Percentiles rank a stretch among this genome's conserved stretches.
phyloP scores from a whole-genome alignment of 2,888 invertebrate species.

The Plagiodera versicolora region DNA sequence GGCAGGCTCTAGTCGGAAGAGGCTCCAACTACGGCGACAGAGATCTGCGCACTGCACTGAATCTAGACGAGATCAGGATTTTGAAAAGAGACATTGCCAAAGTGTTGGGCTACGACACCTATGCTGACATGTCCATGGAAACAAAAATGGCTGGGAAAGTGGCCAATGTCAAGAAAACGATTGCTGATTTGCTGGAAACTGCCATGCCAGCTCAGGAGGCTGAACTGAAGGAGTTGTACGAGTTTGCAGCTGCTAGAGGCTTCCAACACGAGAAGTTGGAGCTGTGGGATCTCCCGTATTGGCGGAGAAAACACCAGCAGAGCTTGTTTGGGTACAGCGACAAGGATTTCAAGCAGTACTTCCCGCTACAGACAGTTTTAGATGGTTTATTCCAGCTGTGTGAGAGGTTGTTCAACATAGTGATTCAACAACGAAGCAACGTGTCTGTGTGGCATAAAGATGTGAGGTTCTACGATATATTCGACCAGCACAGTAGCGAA shows the following conservation, averaged over 20 bases:
- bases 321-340: slow-evolving; percentile 70
- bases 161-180: slow-evolving; percentile 62
- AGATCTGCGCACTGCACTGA: slow-evolving; percentile 68
- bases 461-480: slow-evolving; percentile 80
- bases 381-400: slow-evolving; percentile 75
- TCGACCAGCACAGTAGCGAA: slow-evolving; percentile 64
- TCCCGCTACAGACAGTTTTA: slow-evolving; percentile 81
- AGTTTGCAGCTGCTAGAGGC: slow-evolving; percentile 74
- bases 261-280: slow-evolving; percentile 65
- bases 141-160: slow-evolving; percentile 86
- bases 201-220: slow-evolving; percentile 75
- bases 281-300: slow-evolving; percentile 86
- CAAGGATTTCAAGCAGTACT: slow-evolving; percentile 74
- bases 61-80: slow-evolving; percentile 76
- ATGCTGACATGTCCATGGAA: slow-evolving; percentile 86
- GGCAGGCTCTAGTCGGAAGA: slow-evolving; percentile 76
- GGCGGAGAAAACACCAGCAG: slow-evolving; percentile 76
- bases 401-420: slow-evolving; percentile 76
- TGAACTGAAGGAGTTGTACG: slow-evolving; percentile 71
- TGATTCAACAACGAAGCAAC: slow-evolving; percentile 67
- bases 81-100: slow-evolving; percentile 72
- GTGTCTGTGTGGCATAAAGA: slow-evolving; percentile 83
- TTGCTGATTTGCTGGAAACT: slow-evolving; percentile 67
- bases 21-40: slow-evolving; percentile 69
- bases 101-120: slow-evolving; percentile 77